Base-by-base conservation (phyloP, 35 echinoderm and acorn worm species). In the Anneissia japonica region DNA sequence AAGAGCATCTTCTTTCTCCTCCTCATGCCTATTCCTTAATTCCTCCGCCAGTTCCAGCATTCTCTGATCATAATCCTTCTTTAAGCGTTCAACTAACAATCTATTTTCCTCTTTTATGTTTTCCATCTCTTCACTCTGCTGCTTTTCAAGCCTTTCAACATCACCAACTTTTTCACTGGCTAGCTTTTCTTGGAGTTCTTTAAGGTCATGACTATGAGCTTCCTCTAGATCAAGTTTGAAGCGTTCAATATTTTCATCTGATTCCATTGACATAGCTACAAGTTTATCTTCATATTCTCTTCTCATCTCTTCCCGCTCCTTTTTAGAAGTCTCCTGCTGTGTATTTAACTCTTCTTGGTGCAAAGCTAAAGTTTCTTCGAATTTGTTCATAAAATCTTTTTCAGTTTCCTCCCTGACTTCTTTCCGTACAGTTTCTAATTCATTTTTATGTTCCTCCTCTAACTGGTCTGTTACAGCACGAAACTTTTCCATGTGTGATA, bases 401-500 rank as follows among this genome's bases (percentile, higher is more conserved):
- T 99, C 92, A 0, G 94, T 38, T 32, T 79, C 38, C 34, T 73
- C 55, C 75, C 83, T 73, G 11, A 93, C 36, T 11, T 34, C 76
- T 9, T 79, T 85, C 64, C 82, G 93, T 31, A 90, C 77, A 23
- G 72, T 40, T 32, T 99, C 89, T n/a, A 99, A 46, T 43, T 99
- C 92, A 46, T 90, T 83, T n/a, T 83, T 84, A 75, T 94, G 92
- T 41, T 83, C 89, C 14, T 51, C 86, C 46, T 99, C 96, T 37
- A 99, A 75, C 72, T 99, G 86, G 72, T 90, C 92, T 21, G 96
- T 99, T 31, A 99, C 87, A 37, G 74, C 39, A 13, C 64, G 87
- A 84, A 99, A 93, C 86, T 94, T 93, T 39, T 89, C 89, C 92
- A 94, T 92, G 89, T 99, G 96, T 30, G 30, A 34, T 31, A 79